Base-by-base conservation (phyloP, 2,888 invertebrate species). In the Catocala nupta region DNA sequence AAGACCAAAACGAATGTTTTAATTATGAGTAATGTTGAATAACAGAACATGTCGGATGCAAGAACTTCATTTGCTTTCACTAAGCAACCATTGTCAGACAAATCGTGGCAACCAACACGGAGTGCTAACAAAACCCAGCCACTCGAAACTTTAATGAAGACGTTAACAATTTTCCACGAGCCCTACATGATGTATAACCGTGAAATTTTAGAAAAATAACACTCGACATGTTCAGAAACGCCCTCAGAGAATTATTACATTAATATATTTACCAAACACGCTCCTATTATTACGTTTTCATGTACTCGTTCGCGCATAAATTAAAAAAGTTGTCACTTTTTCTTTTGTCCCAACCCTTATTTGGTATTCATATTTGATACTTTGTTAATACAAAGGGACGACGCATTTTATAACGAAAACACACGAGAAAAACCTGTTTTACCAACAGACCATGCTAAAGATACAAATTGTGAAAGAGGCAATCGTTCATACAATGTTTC, bases 321-420 rank as follows among this genome's bases (percentile, higher is more conserved):
- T 94, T 93, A 93, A 94, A 93, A 85, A 90, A 86, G 88, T 87
- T 92, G 92, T 88, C 92, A 91, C 89, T 90, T 90, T 90, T 92
- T 91, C 92, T 92, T 92, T 94, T 93, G 92, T 93, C 86, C 90
- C 88, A 89, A 90, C 93, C 94, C 93, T 93, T 91, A 93, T 93
- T 93, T 93, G 91, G 93, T 94, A 93, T 93, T 94, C 93, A 94
- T 94, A 92, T 93, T 93, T 92, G 91, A 91, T 91, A 91, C 90
- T 93, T 90, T 89, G 92, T 85, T 91, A 90, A 87, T 88, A 94
- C 92, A 94, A 94, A 92, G 91, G 91, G 90, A 88, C 87, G 83
- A 81, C 84, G 89, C 84, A 84, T 89, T 91, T 88, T 89, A 83
- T 86, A 90, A 90, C 83, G 89, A 88, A 90, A 91, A 91, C 86